phyloP scores from a whole-genome alignment of 2,888 invertebrate genomes.

The Nephrotoma flavescens region DNA sequence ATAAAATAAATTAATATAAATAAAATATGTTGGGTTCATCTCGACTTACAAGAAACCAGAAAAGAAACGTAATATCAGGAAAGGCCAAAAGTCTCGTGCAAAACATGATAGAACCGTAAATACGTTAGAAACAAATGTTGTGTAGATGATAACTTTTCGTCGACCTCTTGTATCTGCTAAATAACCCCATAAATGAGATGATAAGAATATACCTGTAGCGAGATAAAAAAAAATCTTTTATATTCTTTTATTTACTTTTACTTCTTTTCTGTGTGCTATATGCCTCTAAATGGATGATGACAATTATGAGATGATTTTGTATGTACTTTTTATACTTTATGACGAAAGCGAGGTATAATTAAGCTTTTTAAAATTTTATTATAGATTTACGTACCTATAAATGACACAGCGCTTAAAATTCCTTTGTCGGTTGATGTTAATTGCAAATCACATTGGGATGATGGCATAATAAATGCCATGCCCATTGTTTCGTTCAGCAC shows the following conservation, averaged over 20 bases:
- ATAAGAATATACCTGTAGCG: conserved; percentile 34
- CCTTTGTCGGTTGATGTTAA: conserved; percentile 43
- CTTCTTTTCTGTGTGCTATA: neutral
- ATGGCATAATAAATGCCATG: conserved; percentile 50
- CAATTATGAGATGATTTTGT: neutral
- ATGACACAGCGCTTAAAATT: conserved; percentile 47
- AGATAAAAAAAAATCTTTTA: conserved; percentile 9
- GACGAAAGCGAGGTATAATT: neutral
- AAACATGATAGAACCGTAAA: conserved; percentile 37
- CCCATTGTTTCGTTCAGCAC: conserved; percentile 55
- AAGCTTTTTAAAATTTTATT: neutral
- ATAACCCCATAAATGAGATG: conserved; percentile 43
- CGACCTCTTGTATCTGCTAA: conserved; percentile 40
- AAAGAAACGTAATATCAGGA: conserved; percentile 35
- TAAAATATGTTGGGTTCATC: neutral
- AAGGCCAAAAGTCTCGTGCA: conserved; percentile 34
- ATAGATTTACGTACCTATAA: conserved; percentile 40
- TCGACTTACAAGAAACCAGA: conserved; percentile 37
- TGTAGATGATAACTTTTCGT: conserved; percentile 33
- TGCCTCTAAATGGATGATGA: neutral
- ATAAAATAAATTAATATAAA: neutral
- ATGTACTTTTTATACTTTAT: too few species aligned
- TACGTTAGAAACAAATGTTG: conserved; percentile 33
- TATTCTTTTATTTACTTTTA: neutral
- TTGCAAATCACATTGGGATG: conserved; percentile 52